Percentiles rank a stretch among this genome's conserved stretches.
These are phyloP conservation scores for Lepidocyrtinus sp. DNA, from an alignment of 2,888 invertebrate genomes.

Conservation along the genomic window DNA sequence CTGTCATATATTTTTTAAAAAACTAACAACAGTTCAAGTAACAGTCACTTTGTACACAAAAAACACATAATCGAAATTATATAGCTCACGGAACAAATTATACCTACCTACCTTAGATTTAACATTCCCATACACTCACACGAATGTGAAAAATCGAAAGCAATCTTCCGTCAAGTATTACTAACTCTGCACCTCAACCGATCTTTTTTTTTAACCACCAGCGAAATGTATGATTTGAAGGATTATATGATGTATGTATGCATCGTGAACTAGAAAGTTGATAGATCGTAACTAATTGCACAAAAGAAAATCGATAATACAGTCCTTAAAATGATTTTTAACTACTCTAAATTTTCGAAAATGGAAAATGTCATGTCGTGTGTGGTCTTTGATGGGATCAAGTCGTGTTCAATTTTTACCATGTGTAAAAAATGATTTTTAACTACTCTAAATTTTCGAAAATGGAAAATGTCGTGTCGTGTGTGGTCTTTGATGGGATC, in stretches of 20 bases:
- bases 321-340: background rate
- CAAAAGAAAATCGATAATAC: constrained; percentile 37
- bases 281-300: constrained; percentile 56
- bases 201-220: background rate
- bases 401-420: background rate
- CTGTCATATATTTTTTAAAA: constrained; percentile 28
- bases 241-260: background rate
- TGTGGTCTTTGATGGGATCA: constrained; percentile 1
- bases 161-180: too few relatives aligned
- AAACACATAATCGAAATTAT: constrained; percentile 1
- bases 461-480: constrained; percentile 8
- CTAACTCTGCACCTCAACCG: constrained; percentile 11
- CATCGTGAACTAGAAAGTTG: constrained; percentile 51
- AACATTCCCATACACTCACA: background rate
- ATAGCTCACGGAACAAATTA: background rate
- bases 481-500: constrained; percentile 3
- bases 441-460: too few relatives aligned
- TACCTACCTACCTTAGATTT: background rate
- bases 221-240: background rate
- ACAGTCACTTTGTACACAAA: constrained; percentile 42
- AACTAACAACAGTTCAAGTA: constrained; percentile 19
- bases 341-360: background rate
- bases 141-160: too few relatives aligned
- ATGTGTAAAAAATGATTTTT: background rate
- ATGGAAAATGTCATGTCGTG: constrained; percentile 4